Evolutionary conservation across 1,140 invertebrate genomes (phyloP), one percentile per base, ranked within the genome.

Genomic region (Trichonephila inaurata): DNA sequence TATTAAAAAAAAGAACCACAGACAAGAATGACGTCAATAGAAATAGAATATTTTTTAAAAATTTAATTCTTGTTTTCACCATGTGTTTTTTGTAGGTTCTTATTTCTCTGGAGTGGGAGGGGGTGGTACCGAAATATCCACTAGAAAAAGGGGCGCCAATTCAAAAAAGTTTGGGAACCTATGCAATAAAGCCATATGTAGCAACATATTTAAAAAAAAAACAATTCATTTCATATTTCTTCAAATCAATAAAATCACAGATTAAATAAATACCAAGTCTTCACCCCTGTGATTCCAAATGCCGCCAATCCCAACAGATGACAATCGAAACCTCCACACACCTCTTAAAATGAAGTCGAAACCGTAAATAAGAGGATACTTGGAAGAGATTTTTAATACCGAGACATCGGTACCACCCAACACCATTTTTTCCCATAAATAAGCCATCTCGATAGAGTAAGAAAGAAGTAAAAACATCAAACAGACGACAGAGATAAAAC

Each of bases 401-500:
- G 69, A 28, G 24, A 33, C 4, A 77, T 18, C 28, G 24, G 28
- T 16, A 77, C 69, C 69, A 16, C 28, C 28, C 4, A 77, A 28
- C 0, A 77, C 69, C 69, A 77, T 28, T 77, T 33, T 24, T 28
- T 14, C 4, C 69, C 24, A 33, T 77, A 33, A 77, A 77, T 28
- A 24, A 24, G 0, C 28, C 28, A 6, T 18, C 24, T 77, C 69
- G 28, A 77, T 14, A 19, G 19, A 62, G 19, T 4, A 16, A 16
- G 19, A 62, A 28, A 77, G 69, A 28, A 33, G 14, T 16, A n/a
- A 60, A 60, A 51, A 85, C 24, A 51, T 51, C 82, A 85, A 87
- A 87, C 24, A 87, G 16, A 18, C 58, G 60, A 62, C 60, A 21
- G 60, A 62, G 85, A 87, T 87, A 87, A 87, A 83, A 87, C 58